These are phyloP conservation scores for Crocallis elinguaria DNA, from an alignment of 2,888 invertebrate genomes.

Conservation along the genomic window DNA sequence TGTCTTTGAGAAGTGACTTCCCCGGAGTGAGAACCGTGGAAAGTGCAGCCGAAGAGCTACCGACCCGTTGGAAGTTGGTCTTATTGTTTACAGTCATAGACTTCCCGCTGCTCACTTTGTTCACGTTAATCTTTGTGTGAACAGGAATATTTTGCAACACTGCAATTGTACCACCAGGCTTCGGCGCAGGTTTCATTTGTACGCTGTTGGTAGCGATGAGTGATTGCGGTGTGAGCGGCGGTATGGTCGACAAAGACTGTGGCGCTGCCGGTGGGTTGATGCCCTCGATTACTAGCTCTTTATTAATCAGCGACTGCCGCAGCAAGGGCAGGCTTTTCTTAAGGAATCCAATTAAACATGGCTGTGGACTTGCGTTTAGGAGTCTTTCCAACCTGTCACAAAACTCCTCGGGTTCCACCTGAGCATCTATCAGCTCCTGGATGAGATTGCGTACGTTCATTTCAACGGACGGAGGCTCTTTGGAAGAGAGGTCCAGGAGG, in stretches of 20 bases:
- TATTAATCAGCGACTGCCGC: slow-evolving; percentile 95
- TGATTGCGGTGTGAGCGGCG: slow-evolving; percentile 37
- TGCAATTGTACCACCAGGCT: slow-evolving; percentile 65
- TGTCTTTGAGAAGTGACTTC: slow-evolving; percentile 89
- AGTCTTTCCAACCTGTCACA: slow-evolving; percentile 97
- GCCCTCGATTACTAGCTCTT: slow-evolving; percentile 97
- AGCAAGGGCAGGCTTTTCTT: slow-evolving; percentile 96
- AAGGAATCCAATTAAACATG: slow-evolving; percentile 93
- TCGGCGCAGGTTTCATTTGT: slow-evolving; percentile 51
- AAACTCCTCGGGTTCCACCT: slow-evolving; percentile 98
- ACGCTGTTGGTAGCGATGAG: slow-evolving; percentile 10
- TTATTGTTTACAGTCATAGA: slow-evolving; percentile 79
- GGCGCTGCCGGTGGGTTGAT: slow-evolving; percentile 96
- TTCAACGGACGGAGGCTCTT: slow-evolving; percentile 95
- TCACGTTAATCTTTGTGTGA: slow-evolving; percentile 69
- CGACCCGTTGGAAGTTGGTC: slow-evolving; percentile 61
- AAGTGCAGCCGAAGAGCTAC: slow-evolving; percentile 58
- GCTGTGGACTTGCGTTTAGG: slow-evolving; percentile 98
- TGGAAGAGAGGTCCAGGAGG: slow-evolving; percentile 90
- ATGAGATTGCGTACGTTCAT: slow-evolving; percentile 96
- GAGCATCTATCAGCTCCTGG: slow-evolving; percentile 97
- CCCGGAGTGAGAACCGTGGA: slow-evolving; percentile 76
- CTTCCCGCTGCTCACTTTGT: slow-evolving; percentile 66
- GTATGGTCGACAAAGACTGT: slow-evolving; percentile 60
- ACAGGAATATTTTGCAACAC: slow-evolving; percentile 78